These are phyloP conservation scores for Caenorhabditis inopinata DNA, from an alignment of 1,140 invertebrate species.

Conservation along the genomic window DNA sequence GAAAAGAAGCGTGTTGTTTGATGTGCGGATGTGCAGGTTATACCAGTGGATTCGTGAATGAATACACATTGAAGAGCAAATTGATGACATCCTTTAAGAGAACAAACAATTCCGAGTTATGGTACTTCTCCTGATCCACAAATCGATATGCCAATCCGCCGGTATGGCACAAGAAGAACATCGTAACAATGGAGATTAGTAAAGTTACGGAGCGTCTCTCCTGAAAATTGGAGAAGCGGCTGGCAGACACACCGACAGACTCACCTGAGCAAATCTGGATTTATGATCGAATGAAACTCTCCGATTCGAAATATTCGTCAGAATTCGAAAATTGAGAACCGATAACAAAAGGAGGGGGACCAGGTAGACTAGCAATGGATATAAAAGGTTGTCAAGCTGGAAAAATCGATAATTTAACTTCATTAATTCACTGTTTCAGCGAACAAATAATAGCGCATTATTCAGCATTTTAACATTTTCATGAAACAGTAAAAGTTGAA, in stretches of 20 bases:
- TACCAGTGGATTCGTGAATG: constrained; percentile 63
- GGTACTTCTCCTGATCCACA: constrained; percentile 54
- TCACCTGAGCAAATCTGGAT: constrained; percentile 52
- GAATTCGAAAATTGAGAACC: constrained; percentile 59
- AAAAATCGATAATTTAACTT: not conserved
- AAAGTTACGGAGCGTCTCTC: constrained; percentile 59
- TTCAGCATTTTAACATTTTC: too few species aligned
- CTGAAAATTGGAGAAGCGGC: not conserved
- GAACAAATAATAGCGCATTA: too few species aligned
- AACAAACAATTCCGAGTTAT: constrained; percentile 56
- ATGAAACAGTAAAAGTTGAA: not conserved
- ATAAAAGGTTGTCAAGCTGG: constrained; percentile 58
- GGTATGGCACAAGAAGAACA: constrained; percentile 63
- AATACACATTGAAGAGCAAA: constrained; percentile 64
- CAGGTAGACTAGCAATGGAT: constrained; percentile 59
- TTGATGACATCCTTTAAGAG: constrained; percentile 63
- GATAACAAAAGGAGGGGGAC: constrained; percentile 60
- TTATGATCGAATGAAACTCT: constrained; percentile 55
- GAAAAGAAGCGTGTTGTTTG: too few species aligned
- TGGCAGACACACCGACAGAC: not conserved
- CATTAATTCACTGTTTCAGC: too few species aligned
- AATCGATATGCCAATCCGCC: constrained; percentile 63
- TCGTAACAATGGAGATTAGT: constrained; percentile 61
- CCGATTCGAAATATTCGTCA: constrained; percentile 51
- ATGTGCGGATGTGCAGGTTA: too few species aligned